Conservation (phyloP, 1,140 invertebrate species). For the Triops longicaudatus region DNA sequence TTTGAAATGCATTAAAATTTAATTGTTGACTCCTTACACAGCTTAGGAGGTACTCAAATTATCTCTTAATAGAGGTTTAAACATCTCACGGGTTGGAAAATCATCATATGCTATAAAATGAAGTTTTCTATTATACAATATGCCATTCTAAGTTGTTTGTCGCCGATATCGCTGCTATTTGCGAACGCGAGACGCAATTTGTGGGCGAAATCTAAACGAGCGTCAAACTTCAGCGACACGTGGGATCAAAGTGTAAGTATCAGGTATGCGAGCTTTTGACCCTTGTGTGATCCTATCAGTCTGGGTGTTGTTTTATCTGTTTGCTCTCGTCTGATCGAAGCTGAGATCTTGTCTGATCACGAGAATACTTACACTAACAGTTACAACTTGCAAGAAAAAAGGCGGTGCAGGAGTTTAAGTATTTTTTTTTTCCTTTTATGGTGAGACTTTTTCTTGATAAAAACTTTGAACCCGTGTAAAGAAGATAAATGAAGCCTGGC, state of each 20-base stretch:
- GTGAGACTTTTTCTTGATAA: not conserved
- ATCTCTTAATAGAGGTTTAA: too few relatives aligned
- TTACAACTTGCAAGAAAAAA: not conserved
- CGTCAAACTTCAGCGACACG: not conserved
- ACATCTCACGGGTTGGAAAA: too few relatives aligned
- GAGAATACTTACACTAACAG: not conserved
- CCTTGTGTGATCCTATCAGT: not conserved
- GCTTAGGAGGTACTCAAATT: too few relatives aligned
- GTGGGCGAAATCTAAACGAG: too few relatives aligned
- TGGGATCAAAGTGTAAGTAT: not conserved
- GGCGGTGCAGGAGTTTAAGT: not conserved
- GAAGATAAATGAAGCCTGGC: not conserved
- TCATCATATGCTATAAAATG: too few relatives aligned
- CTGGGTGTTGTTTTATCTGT: not conserved
- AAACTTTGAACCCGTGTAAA: not conserved
- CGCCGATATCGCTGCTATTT: too few relatives aligned
- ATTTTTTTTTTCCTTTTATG: not conserved
- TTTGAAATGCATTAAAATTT: too few relatives aligned
- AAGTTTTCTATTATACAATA: too few relatives aligned
- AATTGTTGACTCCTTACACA: too few relatives aligned
- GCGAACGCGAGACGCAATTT: too few relatives aligned
- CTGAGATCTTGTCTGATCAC: not conserved
- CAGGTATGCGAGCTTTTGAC: not conserved
- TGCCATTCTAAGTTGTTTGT: too few relatives aligned
- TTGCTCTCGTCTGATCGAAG: not conserved